Conservation (phyloP, 2,888 invertebrate genomes). For the Pristionchus fissidentatus region DNA sequence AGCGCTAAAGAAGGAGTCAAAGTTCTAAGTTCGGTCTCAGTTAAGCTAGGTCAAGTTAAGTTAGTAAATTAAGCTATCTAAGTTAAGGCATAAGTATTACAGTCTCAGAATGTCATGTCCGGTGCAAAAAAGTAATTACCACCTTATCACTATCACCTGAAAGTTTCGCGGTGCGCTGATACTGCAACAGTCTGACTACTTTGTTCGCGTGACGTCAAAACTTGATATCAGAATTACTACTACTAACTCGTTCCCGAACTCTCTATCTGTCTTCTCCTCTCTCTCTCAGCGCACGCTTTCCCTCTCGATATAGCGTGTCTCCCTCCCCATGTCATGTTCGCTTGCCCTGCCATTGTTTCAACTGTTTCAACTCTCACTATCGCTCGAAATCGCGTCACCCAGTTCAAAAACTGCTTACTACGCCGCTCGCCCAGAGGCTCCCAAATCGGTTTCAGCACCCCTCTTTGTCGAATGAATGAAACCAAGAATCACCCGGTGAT, state of each 20-base stretch:
- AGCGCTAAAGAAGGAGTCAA: no score
- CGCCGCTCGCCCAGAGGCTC: not conserved
- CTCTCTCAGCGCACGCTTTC: not conserved
- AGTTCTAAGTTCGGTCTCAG: no score
- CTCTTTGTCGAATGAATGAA: not conserved
- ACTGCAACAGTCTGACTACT: no score
- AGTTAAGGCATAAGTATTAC: no score
- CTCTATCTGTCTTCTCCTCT: not conserved
- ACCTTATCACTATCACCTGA: no score
- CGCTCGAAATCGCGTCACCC: slow-evolving; percentile 3
- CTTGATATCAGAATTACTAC: slow-evolving; percentile 38
- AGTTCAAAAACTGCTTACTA: slow-evolving; percentile 38
- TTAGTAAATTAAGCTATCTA: no score
- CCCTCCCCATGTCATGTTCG: not conserved
- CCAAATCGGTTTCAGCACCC: slow-evolving; percentile 5
- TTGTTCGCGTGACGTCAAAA: not conserved
- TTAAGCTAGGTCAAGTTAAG: no score
- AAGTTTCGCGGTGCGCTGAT: not conserved
- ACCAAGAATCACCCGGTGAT: not conserved
- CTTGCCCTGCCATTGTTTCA: not conserved
- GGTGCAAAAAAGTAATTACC: no score
- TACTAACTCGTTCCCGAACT: slow-evolving; percentile 36
- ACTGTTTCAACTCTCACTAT: slow-evolving; percentile 5
- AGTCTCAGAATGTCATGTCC: no score
- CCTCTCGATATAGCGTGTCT: not conserved